These are phyloP conservation scores for Crossoptilon crossoptilon DNA, from an alignment of 2,797 vertebrate genomes.

Conservation along the genomic window DNA sequence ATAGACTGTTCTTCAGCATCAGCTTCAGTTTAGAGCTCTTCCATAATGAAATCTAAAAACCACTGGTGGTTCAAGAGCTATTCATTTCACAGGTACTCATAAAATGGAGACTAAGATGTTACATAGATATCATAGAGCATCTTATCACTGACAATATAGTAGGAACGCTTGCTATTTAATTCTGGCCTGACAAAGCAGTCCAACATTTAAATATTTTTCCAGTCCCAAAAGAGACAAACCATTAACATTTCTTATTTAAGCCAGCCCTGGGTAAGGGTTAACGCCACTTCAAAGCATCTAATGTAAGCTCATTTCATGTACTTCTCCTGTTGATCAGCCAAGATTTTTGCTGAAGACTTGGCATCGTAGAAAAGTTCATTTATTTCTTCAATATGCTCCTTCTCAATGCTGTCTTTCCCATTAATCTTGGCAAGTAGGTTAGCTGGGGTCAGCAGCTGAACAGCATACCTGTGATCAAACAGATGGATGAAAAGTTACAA, in stretches of 20 bases:
- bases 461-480: constrained; percentile 87
- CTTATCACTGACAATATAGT: background rate
- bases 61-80: background rate
- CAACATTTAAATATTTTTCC: constrained; percentile 56
- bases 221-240: constrained; percentile 61
- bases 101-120: constrained; percentile 19
- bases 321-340: constrained; percentile 97
- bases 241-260: constrained; percentile 49
- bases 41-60: background rate
- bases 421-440: constrained; percentile 94
- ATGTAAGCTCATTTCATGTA: constrained; percentile 91
- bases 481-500: background rate
- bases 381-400: constrained; percentile 97
- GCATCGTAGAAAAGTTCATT: constrained; percentile 99
- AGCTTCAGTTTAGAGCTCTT: constrained; percentile 16
- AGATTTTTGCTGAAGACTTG: constrained; percentile 97
- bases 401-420: constrained; percentile 94
- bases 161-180: background rate
- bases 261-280: constrained; percentile 31
- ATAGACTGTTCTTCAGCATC: constrained; percentile 43
- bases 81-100: background rate
- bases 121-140: constrained; percentile 15
- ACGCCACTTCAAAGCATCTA: constrained; percentile 51
- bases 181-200: constrained; percentile 48
- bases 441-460: constrained; percentile 95